Conservation (phyloP, 30 jellyfish, hydroid and myxozoan genomes). For the Aurelia coerulea region DNA sequence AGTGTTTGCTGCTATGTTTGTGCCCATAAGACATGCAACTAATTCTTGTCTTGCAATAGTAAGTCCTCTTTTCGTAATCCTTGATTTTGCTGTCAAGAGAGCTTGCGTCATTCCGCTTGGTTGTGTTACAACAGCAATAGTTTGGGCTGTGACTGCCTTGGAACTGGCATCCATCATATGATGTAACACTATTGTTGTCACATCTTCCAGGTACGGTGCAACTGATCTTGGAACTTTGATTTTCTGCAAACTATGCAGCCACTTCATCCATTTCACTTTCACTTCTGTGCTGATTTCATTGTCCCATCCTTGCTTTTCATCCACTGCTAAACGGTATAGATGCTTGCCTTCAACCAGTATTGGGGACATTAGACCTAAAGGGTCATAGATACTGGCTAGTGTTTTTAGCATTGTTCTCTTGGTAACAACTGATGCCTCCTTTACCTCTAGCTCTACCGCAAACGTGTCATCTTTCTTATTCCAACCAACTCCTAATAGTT, state of each 20-base stretch:
- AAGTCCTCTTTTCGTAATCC: constrained; percentile 36
- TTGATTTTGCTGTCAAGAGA: constrained; percentile 17
- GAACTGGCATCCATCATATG: constrained; percentile 54
- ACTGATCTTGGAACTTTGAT: constrained; percentile 29
- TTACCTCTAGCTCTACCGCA: too few species aligned
- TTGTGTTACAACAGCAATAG: constrained; percentile 36
- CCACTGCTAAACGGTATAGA: too few species aligned
- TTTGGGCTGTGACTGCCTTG: constrained; percentile 53
- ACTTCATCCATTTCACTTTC: too few species aligned
- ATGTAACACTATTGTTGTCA: constrained; percentile 21
- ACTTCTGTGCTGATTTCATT: too few species aligned
- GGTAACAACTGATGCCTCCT: too few species aligned
- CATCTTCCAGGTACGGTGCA: constrained; percentile 34
- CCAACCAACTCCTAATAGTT: too few species aligned
- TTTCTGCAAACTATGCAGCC: not conserved
- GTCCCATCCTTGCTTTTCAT: too few species aligned
- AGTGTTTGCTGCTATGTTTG: constrained; percentile 22
- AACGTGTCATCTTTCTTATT: too few species aligned
- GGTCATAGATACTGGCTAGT: too few species aligned
- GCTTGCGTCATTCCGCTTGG: constrained; percentile 42
- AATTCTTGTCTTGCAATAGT: constrained; percentile 47
- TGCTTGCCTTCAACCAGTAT: too few species aligned
- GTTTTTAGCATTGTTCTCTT: too few species aligned
- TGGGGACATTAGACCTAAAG: too few species aligned
- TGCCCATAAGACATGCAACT: constrained; percentile 60